Evolutionary conservation across 2,113 vertebrate species (phyloP).

Genomic region (Melanerpes formicivorus): DNA sequence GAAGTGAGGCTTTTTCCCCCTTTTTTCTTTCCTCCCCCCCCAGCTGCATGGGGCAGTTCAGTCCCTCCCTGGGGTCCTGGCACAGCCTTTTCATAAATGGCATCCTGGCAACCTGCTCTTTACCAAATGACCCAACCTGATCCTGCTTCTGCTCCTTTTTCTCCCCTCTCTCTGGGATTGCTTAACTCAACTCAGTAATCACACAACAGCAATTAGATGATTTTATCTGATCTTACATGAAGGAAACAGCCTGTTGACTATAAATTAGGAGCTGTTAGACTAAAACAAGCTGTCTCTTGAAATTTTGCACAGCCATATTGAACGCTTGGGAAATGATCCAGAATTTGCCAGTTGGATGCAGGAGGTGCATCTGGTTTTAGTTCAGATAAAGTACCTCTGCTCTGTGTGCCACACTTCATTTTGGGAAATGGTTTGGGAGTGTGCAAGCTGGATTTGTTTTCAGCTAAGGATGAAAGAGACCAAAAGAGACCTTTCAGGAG

Average conservation of each 20-base stretch:
- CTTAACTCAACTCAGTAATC: background rate
- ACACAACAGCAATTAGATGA: background rate
- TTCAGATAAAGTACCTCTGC: rapidly evolving
- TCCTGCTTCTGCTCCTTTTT: background rate
- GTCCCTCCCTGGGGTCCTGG: background rate
- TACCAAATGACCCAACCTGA: background rate
- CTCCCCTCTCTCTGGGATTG: background rate
- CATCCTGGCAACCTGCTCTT: background rate
- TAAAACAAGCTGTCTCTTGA: background rate
- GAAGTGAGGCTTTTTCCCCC: background rate
- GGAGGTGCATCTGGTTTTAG: rapidly evolving
- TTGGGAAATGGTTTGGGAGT: background rate
- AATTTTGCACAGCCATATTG: background rate
- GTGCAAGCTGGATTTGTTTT: background rate
- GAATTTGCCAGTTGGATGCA: background rate
- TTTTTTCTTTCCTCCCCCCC: too few relatives aligned
- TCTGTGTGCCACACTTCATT: rapidly evolving
- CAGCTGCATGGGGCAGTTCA: background rate
- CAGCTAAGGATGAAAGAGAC: background rate
- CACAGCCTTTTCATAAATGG: background rate
- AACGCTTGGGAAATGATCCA: background rate
- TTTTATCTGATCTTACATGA: background rate
- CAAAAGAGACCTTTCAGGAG: rapidly evolving
- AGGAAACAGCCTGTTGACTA: background rate
- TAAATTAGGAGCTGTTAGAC: background rate